Evolutionary conservation across 2,888 invertebrate species (phyloP).

Genomic region (Iselma pallidipennis): DNA sequence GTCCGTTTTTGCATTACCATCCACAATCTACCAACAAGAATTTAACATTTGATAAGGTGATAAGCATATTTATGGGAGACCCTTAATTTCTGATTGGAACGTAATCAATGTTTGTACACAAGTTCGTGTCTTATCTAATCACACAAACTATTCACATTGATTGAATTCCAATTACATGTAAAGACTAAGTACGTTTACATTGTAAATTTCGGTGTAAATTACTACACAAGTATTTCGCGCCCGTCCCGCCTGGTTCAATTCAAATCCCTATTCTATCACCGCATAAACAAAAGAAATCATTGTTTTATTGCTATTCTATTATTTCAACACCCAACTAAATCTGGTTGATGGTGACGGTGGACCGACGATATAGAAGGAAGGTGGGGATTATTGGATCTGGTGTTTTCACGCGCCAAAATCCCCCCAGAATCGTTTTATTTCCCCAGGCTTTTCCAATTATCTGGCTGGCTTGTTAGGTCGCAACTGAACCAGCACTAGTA

Average conservation of each 20-base stretch:
- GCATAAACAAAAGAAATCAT: not conserved
- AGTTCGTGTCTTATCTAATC: not conserved
- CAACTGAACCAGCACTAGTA: constrained; percentile 8
- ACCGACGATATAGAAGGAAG: not conserved
- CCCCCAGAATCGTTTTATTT: constrained; percentile 48
- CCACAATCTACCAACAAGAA: constrained; percentile 74
- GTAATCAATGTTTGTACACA: not conserved
- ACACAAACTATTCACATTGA: not conserved
- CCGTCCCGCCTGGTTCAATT: constrained; percentile 16
- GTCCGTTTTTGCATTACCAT: constrained; percentile 88
- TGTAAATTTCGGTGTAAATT: not conserved
- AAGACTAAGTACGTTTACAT: not conserved
- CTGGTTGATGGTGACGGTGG: constrained; percentile 18
- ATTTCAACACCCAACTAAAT: constrained; percentile 42
- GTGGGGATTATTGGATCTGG: constrained; percentile 49
- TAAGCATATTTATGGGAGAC: not conserved
- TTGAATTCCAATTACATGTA: not conserved
- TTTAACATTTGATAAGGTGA: too few relatives aligned
- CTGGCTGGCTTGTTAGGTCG: constrained; percentile 48
- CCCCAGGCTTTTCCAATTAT: constrained; percentile 53
- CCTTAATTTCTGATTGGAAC: not conserved
- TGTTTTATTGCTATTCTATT: constrained; percentile 36
- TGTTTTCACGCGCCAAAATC: constrained; percentile 46
- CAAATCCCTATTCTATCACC: too few relatives aligned
- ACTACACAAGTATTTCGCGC: constrained; percentile 11